Evolutionary conservation across 2,797 vertebrate genomes (phyloP).

Genomic region (Garrulus glandarius): DNA sequence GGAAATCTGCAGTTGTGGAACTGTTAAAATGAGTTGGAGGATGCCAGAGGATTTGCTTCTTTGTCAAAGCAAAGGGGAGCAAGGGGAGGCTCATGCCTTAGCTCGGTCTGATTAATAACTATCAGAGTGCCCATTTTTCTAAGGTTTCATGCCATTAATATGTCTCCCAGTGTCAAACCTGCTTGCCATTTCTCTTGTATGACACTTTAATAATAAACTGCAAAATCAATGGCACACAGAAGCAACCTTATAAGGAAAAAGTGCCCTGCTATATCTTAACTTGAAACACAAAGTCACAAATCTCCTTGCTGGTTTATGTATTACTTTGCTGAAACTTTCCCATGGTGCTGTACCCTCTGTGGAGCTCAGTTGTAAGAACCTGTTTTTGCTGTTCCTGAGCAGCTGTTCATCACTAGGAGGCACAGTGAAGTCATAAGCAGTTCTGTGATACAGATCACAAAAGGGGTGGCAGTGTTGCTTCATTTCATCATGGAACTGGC

Average conservation of each 20-base stretch:
- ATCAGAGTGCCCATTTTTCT: conserved; percentile 13
- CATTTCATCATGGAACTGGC: not conserved
- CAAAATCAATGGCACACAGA: conserved; percentile 33
- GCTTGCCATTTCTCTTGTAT: conserved; percentile 39
- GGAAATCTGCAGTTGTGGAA: not conserved
- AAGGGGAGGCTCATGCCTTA: not conserved
- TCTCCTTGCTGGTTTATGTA: not conserved
- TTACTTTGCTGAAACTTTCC: not conserved
- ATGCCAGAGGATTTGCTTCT: conserved; percentile 1
- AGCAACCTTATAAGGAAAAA: conserved; percentile 25
- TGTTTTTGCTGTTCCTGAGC: not conserved
- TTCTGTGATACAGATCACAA: not conserved
- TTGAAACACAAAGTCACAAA: conserved; percentile 7
- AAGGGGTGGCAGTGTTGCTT: not conserved
- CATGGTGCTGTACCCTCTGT: not conserved
- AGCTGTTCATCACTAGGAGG: not conserved
- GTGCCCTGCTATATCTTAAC: conserved; percentile 4
- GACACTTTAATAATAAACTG: conserved; percentile 54
- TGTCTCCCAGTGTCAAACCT: conserved; percentile 17
- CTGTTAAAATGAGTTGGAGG: not conserved
- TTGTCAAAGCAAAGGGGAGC: conserved; percentile 7
- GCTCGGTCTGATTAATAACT: not conserved
- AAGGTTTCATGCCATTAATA: conserved; percentile 25
- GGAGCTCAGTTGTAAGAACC: not conserved
- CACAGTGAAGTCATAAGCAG: not conserved